Base-by-base conservation (phyloP, 2,113 vertebrate species). In the Phocoena sinus region DNA sequence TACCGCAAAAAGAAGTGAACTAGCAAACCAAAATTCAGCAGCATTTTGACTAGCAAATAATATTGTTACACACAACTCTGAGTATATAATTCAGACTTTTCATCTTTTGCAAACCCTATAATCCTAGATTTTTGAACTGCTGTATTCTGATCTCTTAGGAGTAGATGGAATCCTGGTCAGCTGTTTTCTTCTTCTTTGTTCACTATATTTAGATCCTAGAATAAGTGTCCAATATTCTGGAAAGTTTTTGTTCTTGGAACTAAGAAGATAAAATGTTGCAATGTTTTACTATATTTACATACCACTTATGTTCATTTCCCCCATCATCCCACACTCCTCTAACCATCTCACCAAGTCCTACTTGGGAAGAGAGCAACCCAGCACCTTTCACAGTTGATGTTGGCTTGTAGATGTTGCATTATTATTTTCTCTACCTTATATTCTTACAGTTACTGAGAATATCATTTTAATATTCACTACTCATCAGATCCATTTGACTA, bases 21-120 rank as follows among this genome's bases (percentile, higher is more conserved):
- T 77, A 25, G 9, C 18, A 97, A 93, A 36, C 23, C 73, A 96
- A 89, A 89, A 92, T 90, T 56, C 47, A 13, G 81, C 21, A 89
- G 79, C 56, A 60, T 80, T 84, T 94, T 89, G 50, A 91, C 62
- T 70, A 83, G 44, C 28, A 93, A 95, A 91, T 89, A 80, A 74
- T 79, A 53, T 67, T 63, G 18, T 77, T 96, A 79, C 50, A 70
- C 28, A 41, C 28, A 86, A 44, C 68, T 90, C 12, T 44, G 50
- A 85, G 20, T n/a, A 1, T 58, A 7, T 50, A 94, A 85, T 7
- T 83, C 50, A 85, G 23, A 20, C 36, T 56, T 93, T 62, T 82
- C 50, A 58, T 91, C 60, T 79, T 80, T 58, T 92, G 62, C 6
- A 89, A 83, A 84, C 60, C 4, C 14, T 33, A 50, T 23, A 74